These are phyloP conservation scores for Spilosoma lubricipeda DNA, from an alignment of 2,888 invertebrate genomes.

Conservation along the genomic window DNA sequence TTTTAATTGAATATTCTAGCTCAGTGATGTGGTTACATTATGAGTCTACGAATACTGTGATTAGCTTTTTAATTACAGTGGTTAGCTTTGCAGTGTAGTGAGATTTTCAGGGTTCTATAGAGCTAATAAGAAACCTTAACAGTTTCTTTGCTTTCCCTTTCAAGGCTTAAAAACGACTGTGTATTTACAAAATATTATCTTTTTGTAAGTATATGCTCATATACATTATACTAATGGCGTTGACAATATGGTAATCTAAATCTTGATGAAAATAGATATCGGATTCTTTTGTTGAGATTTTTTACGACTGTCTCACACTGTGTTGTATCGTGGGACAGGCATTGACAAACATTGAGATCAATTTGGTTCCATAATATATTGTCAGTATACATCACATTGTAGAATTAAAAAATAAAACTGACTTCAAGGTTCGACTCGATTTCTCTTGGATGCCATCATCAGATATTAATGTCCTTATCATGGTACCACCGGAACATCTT, in stretches of 20 bases:
- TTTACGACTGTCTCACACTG: background rate
- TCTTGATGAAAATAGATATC: background rate
- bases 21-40: background rate
- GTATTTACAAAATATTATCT: too few species aligned
- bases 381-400: too few species aligned
- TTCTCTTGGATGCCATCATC: too few species aligned
- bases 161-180: background rate
- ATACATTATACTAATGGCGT: background rate
- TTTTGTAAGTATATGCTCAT: too few species aligned
- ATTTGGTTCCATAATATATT: too few species aligned
- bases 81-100: background rate
- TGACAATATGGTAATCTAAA: background rate
- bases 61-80: background rate
- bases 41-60: background rate
- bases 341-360: too few species aligned
- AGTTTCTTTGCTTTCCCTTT: background rate
- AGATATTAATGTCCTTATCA: too few species aligned
- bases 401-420: too few species aligned
- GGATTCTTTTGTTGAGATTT: too few species aligned
- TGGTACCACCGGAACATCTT: too few species aligned
- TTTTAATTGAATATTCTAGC: constrained; percentile 11
- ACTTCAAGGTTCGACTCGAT: too few species aligned
- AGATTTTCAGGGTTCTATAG: background rate
- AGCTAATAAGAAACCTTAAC: background rate
- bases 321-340: background rate